Evolutionary conservation across 2,797 vertebrate species (phyloP), one percentile per base, ranked within the genome.

Genomic region (Mus spretus): DNA sequence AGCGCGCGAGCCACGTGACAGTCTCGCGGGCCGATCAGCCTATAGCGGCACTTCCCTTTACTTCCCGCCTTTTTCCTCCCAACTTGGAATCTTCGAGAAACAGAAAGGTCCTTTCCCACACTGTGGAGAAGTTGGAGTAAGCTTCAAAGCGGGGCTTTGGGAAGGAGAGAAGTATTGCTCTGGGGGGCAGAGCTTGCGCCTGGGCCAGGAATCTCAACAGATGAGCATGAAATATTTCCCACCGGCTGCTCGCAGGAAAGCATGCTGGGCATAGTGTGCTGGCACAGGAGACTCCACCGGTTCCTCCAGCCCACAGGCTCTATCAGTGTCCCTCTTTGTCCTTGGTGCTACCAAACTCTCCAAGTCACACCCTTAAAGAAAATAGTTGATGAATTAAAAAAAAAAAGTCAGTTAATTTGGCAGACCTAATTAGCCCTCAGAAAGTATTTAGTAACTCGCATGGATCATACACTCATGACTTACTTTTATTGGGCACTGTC

Each of bases 21-120:
- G 15, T 55, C 1, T 3, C 44, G 1, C 37, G 0, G 14, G 1
- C 11, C 0, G 15, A 26, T 44, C 70, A 1, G 1, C 6, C 3
- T 6, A 19, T 20, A n/a, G 31, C 74, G 20, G 15, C 40, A 0
- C 88, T 50, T 53, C 14, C 61, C 24, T 6, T 6, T 14, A 8
- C 28, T 37, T 80, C 89, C 59, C 61, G 89, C 77, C 53, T 26
- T n/a, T 63, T 78, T 19, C 0, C 0, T 0, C 3, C 4, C 0
- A 3, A 0, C 31, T 40, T 28, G 61, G 26, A 63, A 31, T 57
- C 14, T 37, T 10, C 0, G 0, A 0, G 44, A 82, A 82, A 28
- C 20, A 20, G 15, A 75, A 57, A 31, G 57, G n/a, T 7, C 9
- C 14, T 22, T 87, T 55, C 67, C 50, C 14, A 19, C 63, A 14